Conservation (phyloP, 2,888 invertebrate genomes). For the Acrocera orbiculus region DNA sequence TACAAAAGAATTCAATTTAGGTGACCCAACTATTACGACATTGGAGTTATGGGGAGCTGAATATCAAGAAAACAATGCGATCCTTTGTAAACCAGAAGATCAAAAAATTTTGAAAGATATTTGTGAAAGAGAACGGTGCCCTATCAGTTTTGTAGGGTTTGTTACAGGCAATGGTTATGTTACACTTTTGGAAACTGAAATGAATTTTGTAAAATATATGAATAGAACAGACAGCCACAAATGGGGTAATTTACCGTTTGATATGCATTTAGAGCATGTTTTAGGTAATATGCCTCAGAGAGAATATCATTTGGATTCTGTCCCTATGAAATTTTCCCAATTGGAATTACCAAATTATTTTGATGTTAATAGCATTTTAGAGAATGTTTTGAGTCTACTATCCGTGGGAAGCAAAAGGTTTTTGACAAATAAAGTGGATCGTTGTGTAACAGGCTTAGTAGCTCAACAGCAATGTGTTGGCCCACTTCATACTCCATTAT, state of each 20-base stretch:
- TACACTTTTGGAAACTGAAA: slow-evolving; percentile 42
- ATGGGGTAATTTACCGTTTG: slow-evolving; percentile 51
- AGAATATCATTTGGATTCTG: slow-evolving; percentile 35
- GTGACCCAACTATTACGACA: slow-evolving; percentile 85
- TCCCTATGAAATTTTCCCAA: slow-evolving; percentile 32
- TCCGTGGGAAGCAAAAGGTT: slow-evolving; percentile 90
- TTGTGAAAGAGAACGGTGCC: slow-evolving; percentile 76
- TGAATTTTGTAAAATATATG: slow-evolving; percentile 32
- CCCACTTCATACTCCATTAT: slow-evolving; percentile 86
- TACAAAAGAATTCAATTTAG: slow-evolving; percentile 69
- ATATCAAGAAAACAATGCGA: slow-evolving; percentile 90
- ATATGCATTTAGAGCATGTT: slow-evolving; percentile 75
- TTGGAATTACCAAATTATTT: slow-evolving; percentile 37
- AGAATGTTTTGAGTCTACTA: slow-evolving; percentile 69
- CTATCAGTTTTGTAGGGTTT: slow-evolving; percentile 80
- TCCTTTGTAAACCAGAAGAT: slow-evolving; percentile 56
- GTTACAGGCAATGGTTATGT: slow-evolving; percentile 75
- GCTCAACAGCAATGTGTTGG: slow-evolving; percentile 98
- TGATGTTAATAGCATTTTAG: slow-evolving; percentile 45
- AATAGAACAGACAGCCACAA: slow-evolving; percentile 25
- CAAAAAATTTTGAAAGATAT: slow-evolving; percentile 48
- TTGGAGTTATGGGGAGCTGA: slow-evolving; percentile 97
- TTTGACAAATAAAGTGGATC: slow-evolving; percentile 86
- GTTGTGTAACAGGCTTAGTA: slow-evolving; percentile 86
- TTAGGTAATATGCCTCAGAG: slow-evolving; percentile 70